These are phyloP conservation scores for Periphyllus acericola DNA, from an alignment of 2,888 invertebrate species.

Conservation along the genomic window DNA sequence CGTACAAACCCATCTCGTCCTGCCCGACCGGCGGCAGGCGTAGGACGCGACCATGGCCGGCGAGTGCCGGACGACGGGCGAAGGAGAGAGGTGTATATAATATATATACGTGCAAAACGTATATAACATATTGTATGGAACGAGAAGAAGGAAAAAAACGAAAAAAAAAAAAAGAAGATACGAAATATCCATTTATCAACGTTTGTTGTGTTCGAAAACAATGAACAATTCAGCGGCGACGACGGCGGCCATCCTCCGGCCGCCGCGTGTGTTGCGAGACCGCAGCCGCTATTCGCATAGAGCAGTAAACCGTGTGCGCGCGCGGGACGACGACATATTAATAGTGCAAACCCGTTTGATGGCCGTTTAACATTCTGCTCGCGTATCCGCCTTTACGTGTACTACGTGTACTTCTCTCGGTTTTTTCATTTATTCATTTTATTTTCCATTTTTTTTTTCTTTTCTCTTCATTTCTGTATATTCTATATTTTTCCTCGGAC, in stretches of 20 bases:
- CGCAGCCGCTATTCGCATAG: background rate
- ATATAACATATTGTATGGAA: background rate
- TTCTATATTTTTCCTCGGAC: constrained; percentile 37
- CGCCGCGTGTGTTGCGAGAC: background rate
- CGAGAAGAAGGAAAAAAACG: background rate
- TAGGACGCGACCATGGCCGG: constrained; percentile 24
- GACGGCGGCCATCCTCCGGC: constrained; percentile 42
- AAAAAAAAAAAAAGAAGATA: constrained; percentile 28
- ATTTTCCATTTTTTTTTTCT: constrained; percentile 37
- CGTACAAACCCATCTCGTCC: constrained; percentile 24
- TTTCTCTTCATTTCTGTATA: constrained; percentile 20
- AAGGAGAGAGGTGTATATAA: background rate
- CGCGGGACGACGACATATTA: constrained; percentile 38
- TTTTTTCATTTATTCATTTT: background rate
- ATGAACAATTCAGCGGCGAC: constrained; percentile 56
- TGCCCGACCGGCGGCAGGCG: constrained; percentile 18
- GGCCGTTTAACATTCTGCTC: constrained; percentile 61
- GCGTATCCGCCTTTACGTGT: constrained; percentile 42
- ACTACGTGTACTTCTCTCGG: background rate
- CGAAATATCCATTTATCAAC: constrained; percentile 54
- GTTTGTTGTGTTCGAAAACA: constrained; percentile 50
- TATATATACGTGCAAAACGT: background rate
- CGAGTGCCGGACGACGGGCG: background rate
- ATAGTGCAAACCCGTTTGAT: constrained; percentile 58
- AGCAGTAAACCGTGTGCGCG: background rate